Conservation (phyloP, 2,113 vertebrate species). For the Oxygymnocypris stewartii region DNA sequence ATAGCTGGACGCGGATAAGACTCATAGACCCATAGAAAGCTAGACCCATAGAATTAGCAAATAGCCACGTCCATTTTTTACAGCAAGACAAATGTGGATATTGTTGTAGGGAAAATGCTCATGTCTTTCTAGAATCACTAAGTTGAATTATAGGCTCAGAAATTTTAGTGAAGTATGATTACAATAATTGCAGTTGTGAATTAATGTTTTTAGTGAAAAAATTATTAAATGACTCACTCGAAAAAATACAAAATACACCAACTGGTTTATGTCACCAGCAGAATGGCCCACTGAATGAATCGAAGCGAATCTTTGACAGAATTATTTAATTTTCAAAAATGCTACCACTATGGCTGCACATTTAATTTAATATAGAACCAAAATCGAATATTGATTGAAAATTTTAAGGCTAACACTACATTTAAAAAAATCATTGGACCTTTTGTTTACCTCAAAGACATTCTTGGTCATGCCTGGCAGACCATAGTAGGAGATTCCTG, state of each 20-base stretch:
- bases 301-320: background rate
- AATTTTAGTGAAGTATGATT: background rate
- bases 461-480: conserved; percentile 92
- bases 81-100: background rate
- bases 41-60: too few species aligned
- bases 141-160: background rate
- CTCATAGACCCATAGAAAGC: too few species aligned
- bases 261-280: background rate
- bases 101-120: background rate
- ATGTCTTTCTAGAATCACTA: background rate
- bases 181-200: background rate
- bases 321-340: background rate
- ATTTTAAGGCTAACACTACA: background rate
- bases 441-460: conserved; percentile 84
- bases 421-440: background rate
- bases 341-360: background rate
- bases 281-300: background rate
- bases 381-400: background rate
- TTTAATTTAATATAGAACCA: background rate
- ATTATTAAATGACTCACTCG: background rate
- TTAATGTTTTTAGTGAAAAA: background rate
- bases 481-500: conserved; percentile 87
- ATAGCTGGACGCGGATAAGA: too few species aligned
- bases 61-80: too few species aligned
- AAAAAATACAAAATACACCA: too few species aligned